Evolutionary conservation across 2,113 vertebrate species (phyloP), one percentile per base, ranked within the genome.

Genomic region (Hemiscyllium ocellatum): DNA sequence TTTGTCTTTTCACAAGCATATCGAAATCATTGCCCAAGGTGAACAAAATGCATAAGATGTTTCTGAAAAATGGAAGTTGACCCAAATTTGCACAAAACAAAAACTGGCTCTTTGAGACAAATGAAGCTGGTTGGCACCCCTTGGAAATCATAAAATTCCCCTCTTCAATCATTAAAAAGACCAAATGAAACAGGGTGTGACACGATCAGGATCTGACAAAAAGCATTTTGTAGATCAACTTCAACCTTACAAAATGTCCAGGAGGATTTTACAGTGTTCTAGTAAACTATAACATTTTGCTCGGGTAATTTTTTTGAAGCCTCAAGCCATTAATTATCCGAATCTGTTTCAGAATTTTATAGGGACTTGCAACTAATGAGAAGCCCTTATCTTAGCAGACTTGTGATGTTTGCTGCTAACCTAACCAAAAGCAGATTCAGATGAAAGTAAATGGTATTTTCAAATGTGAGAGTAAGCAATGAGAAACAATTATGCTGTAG

Each of bases 271-370:
- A 52, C 42, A 52, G 24, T 50, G n/a, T 90, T n/a, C 61, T 90
- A 26, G 29, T 33, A 61, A 90, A 24, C 52, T 26, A 65, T 90
- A 83, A 90, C 52, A 90, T 90, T 33, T 90, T 65, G 52, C 26
- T 61, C 4, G 52, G 37, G 80, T 83, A 83, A 83, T 83, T 83
- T 83, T 42, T 42, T 37, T 83, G 42, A 61, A 90, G 61, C 52
- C 52, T 90, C 52, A 61, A 90, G 87, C 24, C 87, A 90, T 52
- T 90, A 90, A 90, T 90, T 90, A 90, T 90, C 52, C 52, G 52
- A 90, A 90, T 61, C 26, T 61, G 26, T 65, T 90, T 90, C 52
- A 90, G 26, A 90, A 10, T 90, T 90, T 90, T 90, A 90, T 33
- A 90, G 87, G 26, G 5, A 90, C 26, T 90, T 61, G 13, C 87